Evolutionary conservation across 2,113 vertebrate species (phyloP), one percentile per base, ranked within the genome.

Genomic region (Loxodonta africana): DNA sequence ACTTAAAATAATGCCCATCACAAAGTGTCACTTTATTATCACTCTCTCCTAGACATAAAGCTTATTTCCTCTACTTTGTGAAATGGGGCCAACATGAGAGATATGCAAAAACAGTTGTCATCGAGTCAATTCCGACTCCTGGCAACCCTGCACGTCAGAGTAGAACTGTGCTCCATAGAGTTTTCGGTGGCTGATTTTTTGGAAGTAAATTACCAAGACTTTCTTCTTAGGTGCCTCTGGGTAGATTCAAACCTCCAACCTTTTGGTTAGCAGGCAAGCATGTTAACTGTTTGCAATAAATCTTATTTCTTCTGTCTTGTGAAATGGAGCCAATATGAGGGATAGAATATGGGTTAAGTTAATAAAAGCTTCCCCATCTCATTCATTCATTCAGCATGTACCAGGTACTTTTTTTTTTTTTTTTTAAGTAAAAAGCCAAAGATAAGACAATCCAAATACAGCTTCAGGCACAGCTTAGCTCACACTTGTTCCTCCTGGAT

Each of bases 391-490:
- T 69, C 28, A 33, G 30, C 60, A 5, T 10, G 23, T 14, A 44
- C 5, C 5, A n/a, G 12, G 30, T 88, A 71, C 10, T n/a, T 88
- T 73, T 82, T 33, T 74, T 53, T 33, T 74, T 53, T 48, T 53
- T 83, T 41, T 44, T 53, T 81, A 7, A 80, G 51, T 80, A 48
- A 88, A 88, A 51, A 51, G 63, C n/a, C 90, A 74, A 63, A 88
- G 83, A 63, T 69, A 80, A 90, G 53, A 78, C 37, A 90, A 53
- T 62, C 94, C 46, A 62, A 77, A 60, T 77, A 57, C 3, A 76
- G 96, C 95, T 94, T 37, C n/a, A 11, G 96, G 96, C 88, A 37
- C n/a, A 78, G 88, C 62, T 94, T 82, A 97, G 81, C 65, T 62
- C 90, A 44, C 83, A 67, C 87, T 53, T n/a, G 25, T 14, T 86